Conservation (phyloP, 2,888 invertebrate genomes). For the Drosophila maculinotata region DNA sequence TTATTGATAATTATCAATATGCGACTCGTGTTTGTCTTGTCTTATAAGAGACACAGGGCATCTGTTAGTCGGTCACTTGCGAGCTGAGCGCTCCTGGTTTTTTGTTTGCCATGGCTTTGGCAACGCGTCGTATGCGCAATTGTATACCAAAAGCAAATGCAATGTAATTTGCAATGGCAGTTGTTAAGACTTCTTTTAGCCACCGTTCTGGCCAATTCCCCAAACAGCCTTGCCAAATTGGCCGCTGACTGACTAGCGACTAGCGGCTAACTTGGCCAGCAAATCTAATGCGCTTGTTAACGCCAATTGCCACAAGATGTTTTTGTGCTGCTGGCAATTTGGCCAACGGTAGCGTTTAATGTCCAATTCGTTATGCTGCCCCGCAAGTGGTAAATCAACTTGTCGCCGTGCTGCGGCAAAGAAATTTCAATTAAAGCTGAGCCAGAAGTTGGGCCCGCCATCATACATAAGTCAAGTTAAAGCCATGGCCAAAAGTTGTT, state of each 20-base stretch:
- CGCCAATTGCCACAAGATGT: conserved; percentile 74
- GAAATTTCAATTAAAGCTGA: conserved; percentile 69
- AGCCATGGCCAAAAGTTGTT: conserved; percentile 51
- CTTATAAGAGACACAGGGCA: too few species aligned
- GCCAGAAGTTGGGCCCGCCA: conserved; percentile 36
- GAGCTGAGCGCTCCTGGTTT: background rate
- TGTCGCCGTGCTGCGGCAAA: conserved; percentile 61
- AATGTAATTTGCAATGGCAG: conserved; percentile 73
- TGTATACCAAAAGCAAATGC: conserved; percentile 51
- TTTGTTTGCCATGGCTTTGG: conserved; percentile 21
- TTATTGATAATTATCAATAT: background rate
- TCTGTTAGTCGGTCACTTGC: background rate
- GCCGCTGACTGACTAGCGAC: conserved; percentile 62
- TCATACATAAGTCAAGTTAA: conserved; percentile 43
- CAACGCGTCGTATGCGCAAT: conserved; percentile 67
- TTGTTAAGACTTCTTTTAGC: conserved; percentile 69
- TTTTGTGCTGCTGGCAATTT: conserved; percentile 60
- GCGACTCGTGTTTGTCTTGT: too few species aligned
- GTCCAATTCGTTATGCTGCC: conserved; percentile 77
- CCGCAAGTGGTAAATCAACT: conserved; percentile 76
- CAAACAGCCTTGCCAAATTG: conserved; percentile 79
- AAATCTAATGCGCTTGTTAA: conserved; percentile 80
- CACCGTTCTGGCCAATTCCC: conserved; percentile 65
- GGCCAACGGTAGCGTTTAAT: conserved; percentile 83
- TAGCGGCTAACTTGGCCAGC: conserved; percentile 40